phyloP scores from a whole-genome alignment of 2,797 vertebrate genomes.

The Phaenicophaeus curvirostris region DNA sequence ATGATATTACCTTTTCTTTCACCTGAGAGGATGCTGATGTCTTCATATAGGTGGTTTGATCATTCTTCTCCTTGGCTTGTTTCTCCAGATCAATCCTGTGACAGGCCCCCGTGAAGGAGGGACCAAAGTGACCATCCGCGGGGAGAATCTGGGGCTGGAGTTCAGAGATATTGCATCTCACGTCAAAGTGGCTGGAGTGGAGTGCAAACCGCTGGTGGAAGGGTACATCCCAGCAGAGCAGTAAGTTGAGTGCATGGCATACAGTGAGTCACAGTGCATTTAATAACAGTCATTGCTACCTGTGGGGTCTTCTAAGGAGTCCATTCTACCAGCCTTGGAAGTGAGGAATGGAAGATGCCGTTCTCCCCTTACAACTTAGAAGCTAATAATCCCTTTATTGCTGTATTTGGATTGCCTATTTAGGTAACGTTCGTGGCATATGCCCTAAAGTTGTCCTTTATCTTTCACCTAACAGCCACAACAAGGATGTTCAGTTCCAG shows the following conservation, averaged over 20 bases:
- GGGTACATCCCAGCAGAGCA: conserved; percentile 98
- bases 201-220: conserved; percentile 91
- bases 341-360: fast-evolving
- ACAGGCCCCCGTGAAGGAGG: conserved; percentile 95
- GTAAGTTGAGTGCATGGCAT: conserved; percentile 81
- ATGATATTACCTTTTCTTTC: background rate
- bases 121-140: conserved; percentile 94
- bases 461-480: background rate
- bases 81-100: conserved; percentile 88
- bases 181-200: conserved; percentile 94
- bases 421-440: background rate
- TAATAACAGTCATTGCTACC: background rate
- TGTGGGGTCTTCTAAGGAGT: background rate
- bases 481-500: background rate
- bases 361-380: background rate
- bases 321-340: background rate
- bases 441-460: background rate
- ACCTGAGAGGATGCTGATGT: background rate
- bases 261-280: background rate
- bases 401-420: background rate
- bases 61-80: background rate
- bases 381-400: background rate
- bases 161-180: conserved; percentile 91
- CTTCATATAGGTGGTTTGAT: background rate
- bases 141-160: conserved; percentile 95